Evolutionary conservation across 1,140 invertebrate species (phyloP).

Genomic region (Diorhabda sublineata): DNA sequence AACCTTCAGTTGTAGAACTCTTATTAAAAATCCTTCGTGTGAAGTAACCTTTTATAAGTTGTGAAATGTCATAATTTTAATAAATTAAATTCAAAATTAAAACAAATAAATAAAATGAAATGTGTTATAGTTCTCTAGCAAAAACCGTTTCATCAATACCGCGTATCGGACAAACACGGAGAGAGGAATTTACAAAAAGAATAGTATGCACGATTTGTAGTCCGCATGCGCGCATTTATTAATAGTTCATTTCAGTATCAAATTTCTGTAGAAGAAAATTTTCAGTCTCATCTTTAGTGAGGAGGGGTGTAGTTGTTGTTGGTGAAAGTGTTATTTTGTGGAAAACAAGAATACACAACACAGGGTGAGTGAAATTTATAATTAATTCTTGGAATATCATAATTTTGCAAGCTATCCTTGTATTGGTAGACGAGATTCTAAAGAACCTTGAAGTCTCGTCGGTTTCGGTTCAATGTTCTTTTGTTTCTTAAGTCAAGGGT

Average conservation of each 20-base stretch:
- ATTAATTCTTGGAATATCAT: not conserved
- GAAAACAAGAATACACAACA: slow-evolving; percentile 11
- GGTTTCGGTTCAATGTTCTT: not conserved
- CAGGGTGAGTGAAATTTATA: slow-evolving; percentile 12
- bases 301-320: slow-evolving; percentile 24
- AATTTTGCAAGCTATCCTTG: not conserved
- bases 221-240: slow-evolving; percentile 26
- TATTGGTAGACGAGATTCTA: not conserved
- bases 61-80: no score
- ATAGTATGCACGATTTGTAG: slow-evolving; percentile 4
- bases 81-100: no score
- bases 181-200: not conserved
- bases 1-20: no score
- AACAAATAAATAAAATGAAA: no score
- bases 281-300: slow-evolving; percentile 24
- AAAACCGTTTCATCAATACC: no score
- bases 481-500: slow-evolving; percentile 2
- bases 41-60: no score
- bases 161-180: not conserved
- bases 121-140: no score
- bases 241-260: slow-evolving; percentile 30
- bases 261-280: slow-evolving; percentile 25
- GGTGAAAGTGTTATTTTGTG: slow-evolving; percentile 21
- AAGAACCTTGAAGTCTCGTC: slow-evolving; percentile 1
- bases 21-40: no score